Conservation (phyloP, 2,113 vertebrate species). For the Apteryx mantelli region DNA sequence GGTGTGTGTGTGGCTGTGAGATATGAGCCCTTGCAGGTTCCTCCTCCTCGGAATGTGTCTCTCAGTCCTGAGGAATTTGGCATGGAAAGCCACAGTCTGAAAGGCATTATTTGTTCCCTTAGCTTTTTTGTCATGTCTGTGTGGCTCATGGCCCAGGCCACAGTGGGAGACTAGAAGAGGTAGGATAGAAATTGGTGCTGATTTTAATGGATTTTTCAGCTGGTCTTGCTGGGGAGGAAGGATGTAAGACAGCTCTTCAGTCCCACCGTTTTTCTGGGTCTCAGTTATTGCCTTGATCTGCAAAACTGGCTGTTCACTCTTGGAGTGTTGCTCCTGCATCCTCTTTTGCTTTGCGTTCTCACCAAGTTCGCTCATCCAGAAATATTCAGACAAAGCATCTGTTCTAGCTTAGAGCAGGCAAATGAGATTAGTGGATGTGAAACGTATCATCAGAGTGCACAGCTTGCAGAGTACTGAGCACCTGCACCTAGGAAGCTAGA, state of each 20-base stretch:
- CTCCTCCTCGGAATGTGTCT: background rate
- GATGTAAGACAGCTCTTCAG: background rate
- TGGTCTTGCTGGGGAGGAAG: background rate
- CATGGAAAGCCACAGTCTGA: background rate
- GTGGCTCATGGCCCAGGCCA: background rate
- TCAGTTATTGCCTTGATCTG: accelerated
- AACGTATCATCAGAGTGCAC: background rate
- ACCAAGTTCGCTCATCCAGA: background rate
- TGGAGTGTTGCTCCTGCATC: background rate
- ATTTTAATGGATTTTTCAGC: background rate
- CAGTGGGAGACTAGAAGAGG: background rate
- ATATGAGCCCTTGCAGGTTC: background rate
- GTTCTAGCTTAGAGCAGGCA: background rate
- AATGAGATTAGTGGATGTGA: background rate
- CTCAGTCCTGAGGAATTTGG: background rate
- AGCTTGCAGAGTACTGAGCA: background rate
- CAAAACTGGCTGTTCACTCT: background rate
- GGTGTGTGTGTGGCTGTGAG: background rate
- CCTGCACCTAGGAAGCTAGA: background rate
- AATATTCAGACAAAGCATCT: background rate
- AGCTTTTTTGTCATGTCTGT: background rate
- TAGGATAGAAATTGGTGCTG: background rate
- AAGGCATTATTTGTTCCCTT: background rate
- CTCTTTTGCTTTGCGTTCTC: background rate
- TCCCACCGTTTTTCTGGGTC: background rate